Evolutionary conservation across 2,888 invertebrate species (phyloP).

Genomic region (Polydrusus pterygomalis): DNA sequence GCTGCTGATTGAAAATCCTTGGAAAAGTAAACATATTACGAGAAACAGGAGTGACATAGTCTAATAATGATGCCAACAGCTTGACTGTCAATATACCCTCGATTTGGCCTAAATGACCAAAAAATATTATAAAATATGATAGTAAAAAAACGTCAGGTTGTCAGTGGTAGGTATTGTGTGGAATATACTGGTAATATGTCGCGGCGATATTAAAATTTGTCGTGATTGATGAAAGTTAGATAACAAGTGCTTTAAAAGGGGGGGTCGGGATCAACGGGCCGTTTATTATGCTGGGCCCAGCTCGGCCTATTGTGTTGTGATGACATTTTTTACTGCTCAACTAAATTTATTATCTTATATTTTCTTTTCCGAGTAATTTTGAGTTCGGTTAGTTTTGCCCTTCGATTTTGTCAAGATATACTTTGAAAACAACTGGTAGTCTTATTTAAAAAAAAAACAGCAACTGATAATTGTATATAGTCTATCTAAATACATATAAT

Average conservation of each 20-base stretch:
- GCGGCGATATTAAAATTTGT: conserved; percentile 73
- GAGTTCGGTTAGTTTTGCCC: conserved; percentile 38
- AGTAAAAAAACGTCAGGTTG: conserved; percentile 68
- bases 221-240: conserved; percentile 72
- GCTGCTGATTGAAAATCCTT: conserved; percentile 2
- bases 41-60: conserved; percentile 12
- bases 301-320: conserved; percentile 54
- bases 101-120: conserved; percentile 41
- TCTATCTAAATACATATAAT: too few relatives aligned
- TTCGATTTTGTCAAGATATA: conserved; percentile 11
- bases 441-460: neutral
- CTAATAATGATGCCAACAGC: conserved; percentile 50
- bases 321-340: conserved; percentile 58
- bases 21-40: conserved; percentile 8
- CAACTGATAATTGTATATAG: too few relatives aligned
- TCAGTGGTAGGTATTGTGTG: conserved; percentile 69
- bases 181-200: conserved; percentile 72
- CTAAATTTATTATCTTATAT: conserved; percentile 59
- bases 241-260: conserved; percentile 68
- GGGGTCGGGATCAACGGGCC: conserved; percentile 62
- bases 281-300: conserved; percentile 61
- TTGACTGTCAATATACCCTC: conserved; percentile 49
- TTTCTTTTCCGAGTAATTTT: conserved; percentile 47
- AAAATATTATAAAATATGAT: conserved; percentile 57
- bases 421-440: neutral